Evolutionary conservation across 2,113 vertebrate genomes (phyloP).

Genomic region (Orthonyx spaldingii): DNA sequence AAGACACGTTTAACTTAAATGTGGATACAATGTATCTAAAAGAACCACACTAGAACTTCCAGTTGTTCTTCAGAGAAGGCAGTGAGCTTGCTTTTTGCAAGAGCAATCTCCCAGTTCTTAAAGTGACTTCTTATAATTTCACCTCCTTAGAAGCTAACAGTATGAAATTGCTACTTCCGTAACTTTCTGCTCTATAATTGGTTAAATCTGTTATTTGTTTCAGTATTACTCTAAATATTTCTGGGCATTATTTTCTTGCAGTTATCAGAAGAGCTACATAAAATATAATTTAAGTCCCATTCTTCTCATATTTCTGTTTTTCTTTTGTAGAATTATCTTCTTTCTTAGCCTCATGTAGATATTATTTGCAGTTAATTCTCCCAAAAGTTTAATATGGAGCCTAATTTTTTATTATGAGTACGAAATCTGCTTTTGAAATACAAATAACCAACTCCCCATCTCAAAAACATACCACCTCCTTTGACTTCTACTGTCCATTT

Average conservation of each 20-base stretch:
- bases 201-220: constrained; percentile 30
- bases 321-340: constrained; percentile 31
- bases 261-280: constrained; percentile 3
- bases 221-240: constrained; percentile 49
- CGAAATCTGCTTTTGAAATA: constrained; percentile 46
- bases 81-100: not conserved
- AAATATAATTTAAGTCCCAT: not conserved
- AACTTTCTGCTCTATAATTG: not conserved
- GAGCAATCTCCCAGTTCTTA: not conserved
- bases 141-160: constrained; percentile 28
- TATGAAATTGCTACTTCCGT: not conserved
- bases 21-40: not conserved
- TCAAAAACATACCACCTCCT: not conserved
- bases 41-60: not conserved
- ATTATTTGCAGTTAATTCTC: constrained; percentile 35
- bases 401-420: constrained; percentile 40
- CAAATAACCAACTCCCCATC: not conserved
- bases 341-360: constrained; percentile 24
- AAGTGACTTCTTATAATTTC: constrained; percentile 12
- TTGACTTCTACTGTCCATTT: not conserved
- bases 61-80: not conserved
- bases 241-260: constrained; percentile 37
- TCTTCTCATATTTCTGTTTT: constrained; percentile 39
- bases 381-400: constrained; percentile 7
- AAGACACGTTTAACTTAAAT: not conserved